These are phyloP conservation scores for Boloria selene DNA, from an alignment of 2,888 invertebrate species.

Conservation along the genomic window DNA sequence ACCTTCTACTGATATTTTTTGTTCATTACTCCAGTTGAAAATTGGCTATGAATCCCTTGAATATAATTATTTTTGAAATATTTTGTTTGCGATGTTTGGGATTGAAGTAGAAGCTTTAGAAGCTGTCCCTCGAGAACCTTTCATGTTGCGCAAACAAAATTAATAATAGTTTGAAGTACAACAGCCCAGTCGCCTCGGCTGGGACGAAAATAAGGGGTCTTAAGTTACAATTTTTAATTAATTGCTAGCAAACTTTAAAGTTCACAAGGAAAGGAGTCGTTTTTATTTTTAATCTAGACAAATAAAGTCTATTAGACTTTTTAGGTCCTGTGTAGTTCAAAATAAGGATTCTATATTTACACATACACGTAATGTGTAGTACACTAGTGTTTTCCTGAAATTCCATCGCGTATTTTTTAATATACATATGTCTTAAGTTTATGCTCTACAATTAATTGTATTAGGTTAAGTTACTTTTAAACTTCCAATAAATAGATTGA, in stretches of 20 bases:
- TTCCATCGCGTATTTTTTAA: no score
- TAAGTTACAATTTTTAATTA: constrained; percentile 12
- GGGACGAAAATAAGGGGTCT: constrained; percentile 14
- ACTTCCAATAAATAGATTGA: no score
- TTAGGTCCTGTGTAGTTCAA: no score
- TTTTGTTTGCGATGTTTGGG: constrained; percentile 15
- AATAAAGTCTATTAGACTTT: no score
- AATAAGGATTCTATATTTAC: no score
- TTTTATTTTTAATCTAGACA: not conserved
- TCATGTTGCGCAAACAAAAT: constrained; percentile 23
- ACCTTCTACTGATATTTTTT: no score
- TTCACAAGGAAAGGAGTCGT: constrained; percentile 1
- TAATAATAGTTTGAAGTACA: constrained; percentile 28
- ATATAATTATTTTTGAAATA: constrained; percentile 10
- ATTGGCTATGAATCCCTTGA: constrained; percentile 7
- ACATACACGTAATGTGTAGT: no score
- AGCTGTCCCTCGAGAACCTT: constrained; percentile 20
- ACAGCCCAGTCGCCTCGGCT: constrained; percentile 9
- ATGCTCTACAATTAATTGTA: no score
- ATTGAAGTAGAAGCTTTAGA: constrained; percentile 6
- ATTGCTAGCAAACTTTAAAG: not conserved
- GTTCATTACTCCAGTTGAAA: no score
- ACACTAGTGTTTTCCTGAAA: no score
- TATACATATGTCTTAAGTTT: no score
- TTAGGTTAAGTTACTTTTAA: no score